Evolutionary conservation across 2,113 vertebrate genomes (phyloP), one percentile per base, ranked within the genome.

Genomic region (Rhadina sibilatrix): DNA sequence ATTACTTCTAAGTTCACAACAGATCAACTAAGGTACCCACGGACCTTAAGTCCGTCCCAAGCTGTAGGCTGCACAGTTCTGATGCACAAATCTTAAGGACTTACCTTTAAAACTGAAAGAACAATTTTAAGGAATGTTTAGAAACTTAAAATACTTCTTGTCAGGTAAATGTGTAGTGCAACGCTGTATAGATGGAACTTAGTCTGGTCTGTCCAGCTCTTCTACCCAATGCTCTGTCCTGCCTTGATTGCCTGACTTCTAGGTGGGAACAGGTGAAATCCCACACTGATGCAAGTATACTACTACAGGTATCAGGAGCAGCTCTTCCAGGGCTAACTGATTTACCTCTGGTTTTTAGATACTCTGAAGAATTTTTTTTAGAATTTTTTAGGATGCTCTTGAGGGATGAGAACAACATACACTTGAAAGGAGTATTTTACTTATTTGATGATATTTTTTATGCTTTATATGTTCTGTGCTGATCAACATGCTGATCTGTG

Each of bases 121-220:
- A 8, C 18, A 46, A 54, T 64, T 52, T 87, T 37, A 79, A 81
- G 46, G n/a, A 75, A 57, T 63, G 4, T 44, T 33, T 54, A 44
- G 44, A 81, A 83, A 64, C 10, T 72, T 60, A 31, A 71, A 61
- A 66, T 63, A n/a, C 28, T 75, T 85, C 18, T 65, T 27, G 28
- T 49, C 28, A 27, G 35, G 10, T 54, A 68, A 71, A 27, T 16
- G 42, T 50, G 37, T n/a, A 63, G 25, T 37, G 28, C 38, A 46
- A 33, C 46, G 14, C 21, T 27, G n/a, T n/a, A 37, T 30, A 63
- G 38, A 28, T 46, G 30, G 0, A 0, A 66, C 5, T 57, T 20
- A 90, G 13, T 7, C 35, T 63, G 16, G n/a, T 13, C 15, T 84
- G 68, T 53, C 24, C 56, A 57, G 40, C 11, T 75, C 18, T 94